Conservation (phyloP, 1,140 invertebrate genomes). For the Bombus soroeensis region DNA sequence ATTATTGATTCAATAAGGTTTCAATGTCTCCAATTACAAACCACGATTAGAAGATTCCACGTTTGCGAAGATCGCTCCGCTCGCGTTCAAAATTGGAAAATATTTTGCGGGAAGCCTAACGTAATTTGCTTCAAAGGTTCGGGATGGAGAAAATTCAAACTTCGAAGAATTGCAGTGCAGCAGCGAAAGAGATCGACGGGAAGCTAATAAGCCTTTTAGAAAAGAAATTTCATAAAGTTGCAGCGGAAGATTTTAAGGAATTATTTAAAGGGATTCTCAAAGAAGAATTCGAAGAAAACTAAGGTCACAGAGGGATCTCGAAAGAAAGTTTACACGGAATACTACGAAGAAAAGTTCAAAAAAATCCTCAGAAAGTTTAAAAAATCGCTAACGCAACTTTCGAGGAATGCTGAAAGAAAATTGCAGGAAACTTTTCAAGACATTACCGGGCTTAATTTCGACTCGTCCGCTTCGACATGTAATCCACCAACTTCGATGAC, state of each 20-base stretch:
- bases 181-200: slow-evolving; percentile 81
- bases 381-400: neutral
- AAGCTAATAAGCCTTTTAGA: slow-evolving; percentile 74
- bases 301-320: neutral
- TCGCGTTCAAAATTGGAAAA: too few relatives aligned
- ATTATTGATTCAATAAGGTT: too few relatives aligned
- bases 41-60: too few relatives aligned
- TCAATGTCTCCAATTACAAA: too few relatives aligned
- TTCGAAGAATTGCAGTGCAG: too few relatives aligned
- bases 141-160: too few relatives aligned
- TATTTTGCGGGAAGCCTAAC: too few relatives aligned
- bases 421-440: neutral
- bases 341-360: neutral
- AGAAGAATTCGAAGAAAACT: neutral
- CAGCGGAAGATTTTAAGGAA: slow-evolving; percentile 82
- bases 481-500: slow-evolving; percentile 85
- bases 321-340: neutral
- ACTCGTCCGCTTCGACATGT: slow-evolving; percentile 74
- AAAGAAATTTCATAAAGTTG: slow-evolving; percentile 83
- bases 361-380: neutral
- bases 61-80: too few relatives aligned
- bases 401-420: neutral
- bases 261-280: neutral
- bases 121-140: too few relatives aligned
- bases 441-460: slow-evolving; percentile 55